phyloP scores from a whole-genome alignment of 2,797 vertebrate genomes.

The Myripristis jacobus region DNA sequence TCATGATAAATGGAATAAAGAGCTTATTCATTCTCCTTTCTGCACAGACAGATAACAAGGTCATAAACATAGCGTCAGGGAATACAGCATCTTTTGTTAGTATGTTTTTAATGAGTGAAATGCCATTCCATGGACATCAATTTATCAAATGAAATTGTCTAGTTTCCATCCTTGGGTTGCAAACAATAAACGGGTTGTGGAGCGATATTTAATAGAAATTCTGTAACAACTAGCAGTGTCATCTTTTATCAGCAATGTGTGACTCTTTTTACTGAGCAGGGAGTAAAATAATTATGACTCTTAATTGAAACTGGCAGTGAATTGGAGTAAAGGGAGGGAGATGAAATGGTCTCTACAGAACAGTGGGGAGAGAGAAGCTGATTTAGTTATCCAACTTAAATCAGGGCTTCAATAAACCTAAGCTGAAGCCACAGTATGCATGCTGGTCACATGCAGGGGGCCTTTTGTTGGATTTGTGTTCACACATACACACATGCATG shows the following conservation, averaged over 20 bases:
- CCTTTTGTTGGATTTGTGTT: slow-evolving; percentile 31
- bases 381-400: slow-evolving; percentile 60
- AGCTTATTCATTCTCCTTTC: not conserved
- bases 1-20: slow-evolving; percentile 3
- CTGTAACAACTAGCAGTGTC: slow-evolving; percentile 63
- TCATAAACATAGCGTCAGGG: not conserved
- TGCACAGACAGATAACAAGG: not conserved
- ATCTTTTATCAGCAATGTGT: slow-evolving; percentile 71
- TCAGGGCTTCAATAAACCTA: slow-evolving; percentile 50
- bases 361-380: slow-evolving; percentile 53
- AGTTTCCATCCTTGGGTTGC: slow-evolving; percentile 38
- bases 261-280: slow-evolving; percentile 64
- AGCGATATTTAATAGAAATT: slow-evolving; percentile 63
- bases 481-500: not conserved
- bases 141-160: slow-evolving; percentile 29
- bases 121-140: slow-evolving; percentile 24
- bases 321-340: slow-evolving; percentile 51
- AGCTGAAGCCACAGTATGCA: slow-evolving; percentile 36
- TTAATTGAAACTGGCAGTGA: slow-evolving; percentile 77
- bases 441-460: slow-evolving; percentile 35
- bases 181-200: slow-evolving; percentile 47
- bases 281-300: slow-evolving; percentile 76
- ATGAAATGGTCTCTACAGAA: slow-evolving; percentile 54
- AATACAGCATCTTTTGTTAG: not conserved
- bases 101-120: slow-evolving; percentile 22